A percentile compares a stretch with the other conserved stretches of the same genome.
phyloP scores from a whole-genome alignment of 1,140 invertebrate genomes.

The Nebria ingens region DNA sequence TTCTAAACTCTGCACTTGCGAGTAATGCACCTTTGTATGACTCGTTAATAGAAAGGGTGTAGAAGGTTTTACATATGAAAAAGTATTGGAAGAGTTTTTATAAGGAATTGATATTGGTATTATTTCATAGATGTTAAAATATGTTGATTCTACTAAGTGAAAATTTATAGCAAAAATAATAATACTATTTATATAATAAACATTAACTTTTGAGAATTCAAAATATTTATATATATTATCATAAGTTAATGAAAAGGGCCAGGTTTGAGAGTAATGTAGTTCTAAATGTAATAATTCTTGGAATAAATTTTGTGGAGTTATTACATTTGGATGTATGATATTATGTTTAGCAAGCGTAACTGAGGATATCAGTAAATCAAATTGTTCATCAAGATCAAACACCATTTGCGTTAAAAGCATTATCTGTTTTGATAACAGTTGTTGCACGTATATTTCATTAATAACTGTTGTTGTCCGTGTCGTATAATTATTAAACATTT shows the following conservation, averaged over 20 bases:
- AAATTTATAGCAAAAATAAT: not conserved
- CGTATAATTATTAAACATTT: no score
- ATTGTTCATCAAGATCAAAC: not conserved
- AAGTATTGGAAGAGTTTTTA: not conserved
- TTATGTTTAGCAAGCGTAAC: not conserved
- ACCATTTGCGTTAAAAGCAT: not conserved
- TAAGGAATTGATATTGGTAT: not conserved
- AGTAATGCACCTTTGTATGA: not conserved
- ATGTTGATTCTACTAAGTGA: not conserved
- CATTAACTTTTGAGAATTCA: not conserved
- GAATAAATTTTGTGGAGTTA: not conserved
- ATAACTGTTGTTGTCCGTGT: no score
- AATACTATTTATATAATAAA: not conserved
- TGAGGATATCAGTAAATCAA: not conserved
- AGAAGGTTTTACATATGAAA: not conserved
- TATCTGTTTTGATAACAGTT: no score
- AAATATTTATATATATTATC: not conserved
- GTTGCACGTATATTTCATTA: no score
- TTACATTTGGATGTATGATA: not conserved
- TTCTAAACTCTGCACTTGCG: not conserved
- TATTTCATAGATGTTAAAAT: not conserved
- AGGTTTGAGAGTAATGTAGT: not conserved
- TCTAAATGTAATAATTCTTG: not conserved
- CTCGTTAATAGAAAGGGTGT: not conserved
- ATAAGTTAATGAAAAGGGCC: not conserved